Base-by-base conservation (phyloP, 2,113 vertebrate genomes). In the Siniperca chuatsi region DNA sequence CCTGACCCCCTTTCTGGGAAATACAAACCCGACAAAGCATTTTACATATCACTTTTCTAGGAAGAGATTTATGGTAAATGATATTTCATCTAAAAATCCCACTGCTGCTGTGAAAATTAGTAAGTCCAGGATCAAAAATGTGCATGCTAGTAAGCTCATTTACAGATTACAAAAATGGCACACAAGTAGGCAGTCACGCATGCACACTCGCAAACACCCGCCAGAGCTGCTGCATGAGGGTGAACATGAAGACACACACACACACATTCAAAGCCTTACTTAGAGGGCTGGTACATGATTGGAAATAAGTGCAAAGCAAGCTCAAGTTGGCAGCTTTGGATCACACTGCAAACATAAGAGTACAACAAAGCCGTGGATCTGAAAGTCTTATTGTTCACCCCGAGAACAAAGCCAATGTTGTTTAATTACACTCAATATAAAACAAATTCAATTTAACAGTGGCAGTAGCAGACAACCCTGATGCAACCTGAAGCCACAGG, bases 71-170 rank as follows among this genome's bases (percentile, higher is more conserved):
- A 81, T 50, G 54, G 69, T 87, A 83, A 90, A 93, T 90, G 74
- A 91, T 88, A 89, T 93, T 90, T 90, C 89, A 92, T 94, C 74
- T 89, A 88, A 85, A 87, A 91, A 92, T 93, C 89, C 92, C 66
- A 40, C 69, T 21, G 75, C 75, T 70, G 85, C 80, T 81, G 89
- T 87, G 91, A 85, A 91, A 92, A 91, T 78, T 87, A 92, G 77
- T 83, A 88, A 88, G 82, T 88, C 78, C 79, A 78, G 87, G 75
- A 90, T 92, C 65, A 87, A 87, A 83, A 92, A 83, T 18, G 54
- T 79, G 80, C 80, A 1, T 61, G 77, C 83, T 82, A 33, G 61
- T 91, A 93, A 94, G 86, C 92, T 93, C 92, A 93, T 94, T 93
- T 90, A 85, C 85, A 90, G 89, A 92, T 93, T 93, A 92, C 37